Evolutionary conservation across 2,888 invertebrate species (phyloP).

Genomic region (Nomada lathburiana): DNA sequence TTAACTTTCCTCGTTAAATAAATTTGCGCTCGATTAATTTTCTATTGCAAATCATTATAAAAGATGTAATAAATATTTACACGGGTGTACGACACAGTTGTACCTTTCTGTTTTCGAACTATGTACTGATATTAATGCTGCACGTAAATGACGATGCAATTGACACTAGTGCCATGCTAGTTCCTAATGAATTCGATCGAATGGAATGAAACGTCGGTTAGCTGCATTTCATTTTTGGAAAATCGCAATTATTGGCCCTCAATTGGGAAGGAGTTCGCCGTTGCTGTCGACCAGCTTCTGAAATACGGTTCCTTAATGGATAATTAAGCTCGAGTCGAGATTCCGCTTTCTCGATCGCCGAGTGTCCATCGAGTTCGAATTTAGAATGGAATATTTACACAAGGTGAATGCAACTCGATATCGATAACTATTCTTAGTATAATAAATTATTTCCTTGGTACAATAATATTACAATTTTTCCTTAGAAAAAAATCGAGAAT

Average conservation of each 20-base stretch:
- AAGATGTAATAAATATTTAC: too few species aligned
- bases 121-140: too few species aligned
- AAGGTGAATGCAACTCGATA: too few species aligned
- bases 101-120: too few species aligned
- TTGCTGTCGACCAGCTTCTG: conserved; percentile 5
- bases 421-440: too few species aligned
- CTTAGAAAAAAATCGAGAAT: conserved; percentile 2
- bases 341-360: neutral
- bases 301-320: conserved; percentile 18
- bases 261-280: conserved; percentile 26
- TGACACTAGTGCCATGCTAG: neutral
- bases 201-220: neutral
- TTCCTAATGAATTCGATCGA: conserved; percentile 19
- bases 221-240: conserved; percentile 13
- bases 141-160: too few species aligned
- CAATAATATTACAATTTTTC: neutral
- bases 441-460: neutral
- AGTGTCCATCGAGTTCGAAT: neutral
- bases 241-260: conserved; percentile 13
- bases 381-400: neutral
- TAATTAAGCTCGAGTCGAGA: conserved; percentile 6
- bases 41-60: too few species aligned
- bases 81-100: too few species aligned
- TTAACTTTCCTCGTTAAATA: too few species aligned
- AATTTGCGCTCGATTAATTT: too few species aligned